Evolutionary conservation across 2,888 invertebrate genomes (phyloP), one percentile per base, ranked within the genome.

Genomic region (Chrysolina oricalcia): DNA sequence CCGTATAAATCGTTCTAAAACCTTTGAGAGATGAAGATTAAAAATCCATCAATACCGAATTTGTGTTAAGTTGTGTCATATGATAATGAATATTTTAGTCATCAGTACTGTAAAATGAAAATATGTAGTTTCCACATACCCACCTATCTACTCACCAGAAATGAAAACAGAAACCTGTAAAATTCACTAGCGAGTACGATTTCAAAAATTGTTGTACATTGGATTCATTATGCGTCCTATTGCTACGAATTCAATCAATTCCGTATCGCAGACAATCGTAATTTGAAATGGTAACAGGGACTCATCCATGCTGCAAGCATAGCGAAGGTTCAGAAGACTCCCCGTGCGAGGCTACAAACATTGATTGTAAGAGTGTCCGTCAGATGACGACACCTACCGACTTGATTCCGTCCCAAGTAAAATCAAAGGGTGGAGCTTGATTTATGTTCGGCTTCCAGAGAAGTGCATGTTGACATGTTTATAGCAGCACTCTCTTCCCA

Each of bases 381-480:
- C 79, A 84, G 87, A 84, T 86, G 87, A 86, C 87, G 83, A 84
- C 87, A 87, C 84, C 83, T 88, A 85, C 85, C 87, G 84, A 86
- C 86, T 84, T 79, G 78, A 77, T 82, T 76, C 82, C 85, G 76
- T 81, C 86, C 85, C 85, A 82, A 83, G 85, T 83, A 82, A 82
- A 70, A 82, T 78, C 63, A 73, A 81, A 80, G 83, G 88, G 87
- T 82, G 88, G 87, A 84, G 87, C 85, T 78, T 84, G 79, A 82
- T 81, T 81, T 80, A 78, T 80, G 76, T 27, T 62, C 41, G 62
- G 63, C 63, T 72, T 70, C 21, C n/a, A n/a, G 48, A 19, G 27
- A 62, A 63, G 40, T 23, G 17, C 15, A 40, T 43, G 19, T 15
- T 27, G 17, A 40, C 15, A 53, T 46, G 35, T 46, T 67, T 67